These are phyloP conservation scores for Ruditapes philippinarum DNA, from an alignment of 1,140 invertebrate species.

Conservation along the genomic window DNA sequence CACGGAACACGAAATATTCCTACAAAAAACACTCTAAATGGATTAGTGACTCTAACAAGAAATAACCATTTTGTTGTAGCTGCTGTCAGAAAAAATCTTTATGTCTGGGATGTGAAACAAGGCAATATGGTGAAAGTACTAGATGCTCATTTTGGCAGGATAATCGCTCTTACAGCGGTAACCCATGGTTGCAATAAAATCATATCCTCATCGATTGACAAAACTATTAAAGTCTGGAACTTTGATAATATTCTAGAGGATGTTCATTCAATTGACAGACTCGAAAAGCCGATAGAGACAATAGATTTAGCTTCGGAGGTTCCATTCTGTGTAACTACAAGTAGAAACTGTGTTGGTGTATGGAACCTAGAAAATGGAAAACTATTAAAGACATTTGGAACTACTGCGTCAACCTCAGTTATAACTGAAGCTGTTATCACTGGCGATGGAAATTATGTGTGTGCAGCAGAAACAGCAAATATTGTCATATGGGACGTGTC, in stretches of 20 bases:
- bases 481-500: slow-evolving; percentile 97
- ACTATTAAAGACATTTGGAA: slow-evolving; percentile 93
- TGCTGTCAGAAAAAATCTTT: slow-evolving; percentile 97
- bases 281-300: slow-evolving; percentile 97
- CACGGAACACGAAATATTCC: slow-evolving; percentile 97
- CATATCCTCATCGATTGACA: slow-evolving; percentile 98
- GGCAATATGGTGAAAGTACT: slow-evolving; percentile 94
- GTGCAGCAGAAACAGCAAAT: slow-evolving; percentile 97
- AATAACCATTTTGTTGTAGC: slow-evolving; percentile 97
- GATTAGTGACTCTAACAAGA: slow-evolving; percentile 93
- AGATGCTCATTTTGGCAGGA: slow-evolving; percentile 98
- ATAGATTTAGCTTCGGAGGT: slow-evolving; percentile 88
- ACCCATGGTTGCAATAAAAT: slow-evolving; percentile 97
- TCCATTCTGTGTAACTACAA: slow-evolving; percentile 83
- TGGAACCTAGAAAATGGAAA: slow-evolving; percentile 97
- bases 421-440: slow-evolving; percentile 94
- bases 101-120: slow-evolving; percentile 94
- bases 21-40: slow-evolving; percentile 89
- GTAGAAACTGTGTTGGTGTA: slow-evolving; percentile 96
- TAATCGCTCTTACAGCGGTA: slow-evolving; percentile 94
- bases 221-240: slow-evolving; percentile 99
- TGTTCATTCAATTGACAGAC: slow-evolving; percentile 97
- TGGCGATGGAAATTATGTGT: slow-evolving; percentile 92
- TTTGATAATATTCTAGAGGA: slow-evolving; percentile 99
- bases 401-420: slow-evolving; percentile 97